Evolutionary conservation across 2,113 vertebrate species (phyloP), one percentile per base, ranked within the genome.

Genomic region (Colinus virginianus): DNA sequence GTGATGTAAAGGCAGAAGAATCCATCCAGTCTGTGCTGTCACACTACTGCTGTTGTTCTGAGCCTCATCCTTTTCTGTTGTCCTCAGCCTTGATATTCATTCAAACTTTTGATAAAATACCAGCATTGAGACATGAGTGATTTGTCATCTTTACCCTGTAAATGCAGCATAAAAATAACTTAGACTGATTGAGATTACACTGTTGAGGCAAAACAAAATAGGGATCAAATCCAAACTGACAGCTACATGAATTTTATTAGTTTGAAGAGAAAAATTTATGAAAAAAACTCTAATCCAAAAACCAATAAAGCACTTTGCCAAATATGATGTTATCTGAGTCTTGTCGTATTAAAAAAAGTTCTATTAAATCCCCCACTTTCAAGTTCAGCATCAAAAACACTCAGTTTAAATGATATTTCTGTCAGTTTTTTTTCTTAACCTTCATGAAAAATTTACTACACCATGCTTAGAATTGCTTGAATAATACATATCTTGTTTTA

Each of bases 401-500:
- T 95, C 87, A 90, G 64, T 72, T 91, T 95, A 97, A 97, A 93
- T 96, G 95, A 96, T 97, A 90, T 87, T 96, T 96, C 96, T 97
- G 96, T 92, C 94, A 96, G 94, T 87, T 96, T 96, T 71, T 96
- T 96, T 96, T 68, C 94, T 93, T 93, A 96, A 95, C 92, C 90
- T 88, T 97, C 77, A 95, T 96, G 95, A 97, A 96, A 97, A 96
- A 95, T 95, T 96, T 93, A 94, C 90, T 74, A 69, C 82, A 51
- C 63, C 68, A 83, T 87, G 78, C 77, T 96, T 96, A 96, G 67
- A 96, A 93, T 94, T 95, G 92, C 87, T 97, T 95, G 94, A 96
- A 95, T 97, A 97, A 96, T 96, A 96, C 86, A 93, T 96, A 92
- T 58, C 93, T 88, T 90, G 83, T 94, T 95, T 97, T 96, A 97